Conservation (phyloP, 2,888 invertebrate genomes). For the Papilio demoleus region DNA sequence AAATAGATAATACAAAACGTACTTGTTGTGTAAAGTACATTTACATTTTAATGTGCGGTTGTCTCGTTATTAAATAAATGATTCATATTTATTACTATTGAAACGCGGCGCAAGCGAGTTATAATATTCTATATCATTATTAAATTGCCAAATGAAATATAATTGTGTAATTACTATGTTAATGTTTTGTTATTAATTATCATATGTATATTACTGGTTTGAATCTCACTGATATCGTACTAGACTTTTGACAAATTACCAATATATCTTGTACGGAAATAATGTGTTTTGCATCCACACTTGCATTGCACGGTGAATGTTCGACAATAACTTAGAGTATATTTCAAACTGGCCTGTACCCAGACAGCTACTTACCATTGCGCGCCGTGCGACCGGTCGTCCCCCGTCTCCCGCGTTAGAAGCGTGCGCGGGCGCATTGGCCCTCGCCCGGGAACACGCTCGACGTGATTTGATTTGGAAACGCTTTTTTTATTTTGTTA, state of each 20-base stretch:
- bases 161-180: slow-evolving; percentile 12
- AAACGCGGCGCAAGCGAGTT: slow-evolving; percentile 13
- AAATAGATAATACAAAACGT: not conserved
- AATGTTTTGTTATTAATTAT: slow-evolving; percentile 6
- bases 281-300: not conserved
- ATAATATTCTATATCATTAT: slow-evolving; percentile 13
- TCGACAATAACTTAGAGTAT: not conserved
- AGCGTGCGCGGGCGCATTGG: slow-evolving; percentile 79
- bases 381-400: slow-evolving; percentile 66
- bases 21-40: not conserved
- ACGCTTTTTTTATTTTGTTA: slow-evolving; percentile 42
- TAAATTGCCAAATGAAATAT: slow-evolving; percentile 8
- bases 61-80: slow-evolving; percentile 12
- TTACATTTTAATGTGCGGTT: not conserved
- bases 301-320: not conserved
- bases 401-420: slow-evolving; percentile 67
- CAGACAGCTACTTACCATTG: slow-evolving; percentile 59
- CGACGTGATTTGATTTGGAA: slow-evolving; percentile 60
- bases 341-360: slow-evolving; percentile 23
- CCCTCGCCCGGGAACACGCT: slow-evolving; percentile 67
- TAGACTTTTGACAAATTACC: too few relatives aligned
- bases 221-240: not conserved
- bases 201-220: slow-evolving; percentile 6
- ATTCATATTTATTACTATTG: not conserved
- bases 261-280: not conserved